A percentile compares a stretch with the other conserved stretches of the same genome.
Conservation (phyloP, 2,797 vertebrate genomes). For the Lagocephalus sceleratus region DNA sequence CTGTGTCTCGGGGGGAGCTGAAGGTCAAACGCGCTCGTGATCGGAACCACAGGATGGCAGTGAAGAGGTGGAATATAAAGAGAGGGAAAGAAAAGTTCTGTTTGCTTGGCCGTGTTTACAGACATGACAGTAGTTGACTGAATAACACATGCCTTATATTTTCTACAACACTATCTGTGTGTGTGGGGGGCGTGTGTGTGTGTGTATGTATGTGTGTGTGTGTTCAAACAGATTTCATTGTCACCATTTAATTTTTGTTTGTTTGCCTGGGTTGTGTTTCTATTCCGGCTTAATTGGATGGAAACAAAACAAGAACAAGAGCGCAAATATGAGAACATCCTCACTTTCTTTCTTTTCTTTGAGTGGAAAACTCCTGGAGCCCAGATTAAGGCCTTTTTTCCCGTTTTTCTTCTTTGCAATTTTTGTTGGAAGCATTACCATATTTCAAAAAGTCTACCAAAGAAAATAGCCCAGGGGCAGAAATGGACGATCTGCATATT, state of each 20-base stretch:
- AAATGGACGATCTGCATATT: constrained; percentile 76
- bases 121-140: constrained; percentile 8
- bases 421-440: constrained; percentile 77
- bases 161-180: not conserved
- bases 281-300: constrained; percentile 39
- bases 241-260: constrained; percentile 14
- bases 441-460: constrained; percentile 80
- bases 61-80: constrained; percentile 46
- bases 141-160: constrained; percentile 1
- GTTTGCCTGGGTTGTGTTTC: constrained; percentile 22
- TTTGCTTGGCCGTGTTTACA: constrained; percentile 21
- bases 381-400: constrained; percentile 60
- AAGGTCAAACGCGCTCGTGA: constrained; percentile 73
- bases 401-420: constrained; percentile 57
- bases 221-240: not conserved
- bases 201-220: too few species aligned
- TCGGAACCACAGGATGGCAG: constrained; percentile 58
- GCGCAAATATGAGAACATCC: constrained; percentile 50
- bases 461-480: constrained; percentile 79
- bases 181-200: too few species aligned
- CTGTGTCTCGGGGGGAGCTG: constrained; percentile 69
- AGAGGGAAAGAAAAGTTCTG: constrained; percentile 35
- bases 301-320: constrained; percentile 42
- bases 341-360: constrained; percentile 65
- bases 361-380: constrained; percentile 64